Percentiles rank a stretch among this genome's conserved stretches.
Conservation (phyloP, 1,140 invertebrate genomes). For the Drosophila parvula region DNA sequence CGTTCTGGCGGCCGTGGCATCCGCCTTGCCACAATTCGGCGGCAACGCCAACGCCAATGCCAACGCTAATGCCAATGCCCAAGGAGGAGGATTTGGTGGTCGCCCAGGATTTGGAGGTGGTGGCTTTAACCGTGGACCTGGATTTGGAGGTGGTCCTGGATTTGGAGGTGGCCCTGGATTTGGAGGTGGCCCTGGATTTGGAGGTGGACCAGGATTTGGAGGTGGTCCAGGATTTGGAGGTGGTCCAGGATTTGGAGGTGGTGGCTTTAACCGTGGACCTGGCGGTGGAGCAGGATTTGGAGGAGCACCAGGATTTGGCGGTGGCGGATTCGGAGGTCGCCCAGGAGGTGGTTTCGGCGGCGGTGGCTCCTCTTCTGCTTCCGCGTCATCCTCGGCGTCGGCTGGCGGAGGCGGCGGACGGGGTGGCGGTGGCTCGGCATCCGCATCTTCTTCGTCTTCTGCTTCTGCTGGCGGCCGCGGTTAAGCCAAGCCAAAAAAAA, state of each 20-base stretch:
- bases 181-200: conserved; percentile 7
- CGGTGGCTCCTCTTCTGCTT: conserved; percentile 9
- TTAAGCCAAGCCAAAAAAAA: conserved; percentile 6
- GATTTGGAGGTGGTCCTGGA: conserved; percentile 36
- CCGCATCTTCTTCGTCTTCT: conserved; percentile 31
- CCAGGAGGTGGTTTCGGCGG: conserved; percentile 19
- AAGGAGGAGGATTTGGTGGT: conserved; percentile 34
- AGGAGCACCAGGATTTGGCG: conserved; percentile 22
- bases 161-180: conserved; percentile 29
- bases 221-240: conserved; percentile 21
- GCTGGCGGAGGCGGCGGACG: conserved; percentile 28
- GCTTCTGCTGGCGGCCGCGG: conserved; percentile 26
- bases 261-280: too few relatives aligned
- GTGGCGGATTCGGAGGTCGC: conserved; percentile 16
- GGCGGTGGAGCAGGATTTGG: background rate
- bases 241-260: conserved; percentile 1
- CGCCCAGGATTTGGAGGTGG: conserved; percentile 28
- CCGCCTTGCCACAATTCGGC: conserved; percentile 47
- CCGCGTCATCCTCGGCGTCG: conserved; percentile 35
- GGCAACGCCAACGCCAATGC: conserved; percentile 37
- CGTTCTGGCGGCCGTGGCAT: conserved; percentile 45
- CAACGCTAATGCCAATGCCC: conserved; percentile 31
- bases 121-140: conserved; percentile 24
- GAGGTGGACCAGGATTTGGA: conserved; percentile 5
- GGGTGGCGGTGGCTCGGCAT: conserved; percentile 25